Conservation (phyloP, 2,888 invertebrate species). For the Chironomus tentans region DNA sequence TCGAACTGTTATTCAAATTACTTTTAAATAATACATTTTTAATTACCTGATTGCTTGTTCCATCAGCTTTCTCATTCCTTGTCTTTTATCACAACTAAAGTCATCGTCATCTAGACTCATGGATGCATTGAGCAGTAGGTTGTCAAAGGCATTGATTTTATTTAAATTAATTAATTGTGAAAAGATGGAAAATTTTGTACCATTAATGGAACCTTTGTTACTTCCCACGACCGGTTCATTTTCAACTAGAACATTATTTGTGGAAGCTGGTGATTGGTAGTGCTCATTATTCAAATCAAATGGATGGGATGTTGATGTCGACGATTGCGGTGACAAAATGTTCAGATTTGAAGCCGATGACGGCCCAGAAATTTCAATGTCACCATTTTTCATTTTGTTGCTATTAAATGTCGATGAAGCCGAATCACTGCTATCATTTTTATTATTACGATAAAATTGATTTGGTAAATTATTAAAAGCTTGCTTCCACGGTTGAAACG, state of each 20-base stretch:
- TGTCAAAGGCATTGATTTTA: slow-evolving; percentile 25
- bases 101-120: slow-evolving; percentile 19
- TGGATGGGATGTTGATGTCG: neutral
- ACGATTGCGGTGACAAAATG: neutral
- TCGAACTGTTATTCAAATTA: neutral
- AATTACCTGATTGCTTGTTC: slow-evolving; percentile 26
- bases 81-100: slow-evolving; percentile 24
- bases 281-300: neutral
- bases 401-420: slow-evolving; percentile 2
- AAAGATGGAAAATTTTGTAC: slow-evolving; percentile 23
- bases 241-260: neutral
- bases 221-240: neutral
- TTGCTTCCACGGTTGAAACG: slow-evolving; percentile 25
- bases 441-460: slow-evolving; percentile 21
- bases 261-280: slow-evolving; percentile 1
- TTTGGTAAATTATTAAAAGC: slow-evolving; percentile 15
- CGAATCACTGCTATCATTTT: slow-evolving; percentile 11
- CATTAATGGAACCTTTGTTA: neutral
- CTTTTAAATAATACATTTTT: neutral
- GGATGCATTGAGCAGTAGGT: slow-evolving; percentile 15
- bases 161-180: slow-evolving; percentile 20
- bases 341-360: neutral
- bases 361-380: neutral
- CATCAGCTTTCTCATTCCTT: slow-evolving; percentile 23
- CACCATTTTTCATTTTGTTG: slow-evolving; percentile 13